Percentiles rank a stretch among this genome's conserved stretches.
Conservation (phyloP, 2,113 vertebrate genomes). For the Neoarius graeffei region DNA sequence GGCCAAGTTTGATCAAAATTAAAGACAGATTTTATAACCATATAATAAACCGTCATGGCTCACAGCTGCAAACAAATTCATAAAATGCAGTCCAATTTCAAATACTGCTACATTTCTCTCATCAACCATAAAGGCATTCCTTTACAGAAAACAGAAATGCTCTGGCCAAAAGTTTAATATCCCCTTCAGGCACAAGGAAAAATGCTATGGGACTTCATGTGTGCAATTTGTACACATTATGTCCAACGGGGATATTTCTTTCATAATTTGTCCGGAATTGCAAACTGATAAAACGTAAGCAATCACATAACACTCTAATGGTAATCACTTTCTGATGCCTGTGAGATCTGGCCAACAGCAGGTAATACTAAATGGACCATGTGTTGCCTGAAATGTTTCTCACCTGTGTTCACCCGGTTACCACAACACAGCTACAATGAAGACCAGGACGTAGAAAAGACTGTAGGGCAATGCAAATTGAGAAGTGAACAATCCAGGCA, state of each 20-base stretch:
- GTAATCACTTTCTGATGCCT: not conserved
- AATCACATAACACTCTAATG: not conserved
- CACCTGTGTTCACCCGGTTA: not conserved
- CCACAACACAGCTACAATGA: not conserved
- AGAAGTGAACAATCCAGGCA: not conserved
- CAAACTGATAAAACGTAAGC: not conserved
- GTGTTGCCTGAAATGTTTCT: slow-evolving; percentile 3
- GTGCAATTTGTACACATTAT: no score
- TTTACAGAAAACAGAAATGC: not conserved
- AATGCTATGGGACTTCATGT: no score
- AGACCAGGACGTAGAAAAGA: slow-evolving; percentile 8
- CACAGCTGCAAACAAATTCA: slow-evolving; percentile 50
- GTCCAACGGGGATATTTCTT: not conserved
- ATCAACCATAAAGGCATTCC: slow-evolving; percentile 42
- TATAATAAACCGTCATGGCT: slow-evolving; percentile 51
- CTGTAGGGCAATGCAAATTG: not conserved
- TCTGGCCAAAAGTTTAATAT: not conserved
- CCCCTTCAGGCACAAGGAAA: no score
- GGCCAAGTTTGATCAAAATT: slow-evolving; percentile 68
- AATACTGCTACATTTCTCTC: slow-evolving; percentile 51
- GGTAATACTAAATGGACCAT: not conserved
- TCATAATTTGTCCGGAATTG: not conserved
- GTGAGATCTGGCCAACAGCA: not conserved
- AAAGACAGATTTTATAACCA: slow-evolving; percentile 64
- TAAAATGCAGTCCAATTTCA: slow-evolving; percentile 47